Base-by-base conservation (phyloP, 2,797 vertebrate species). In the Chanos chanos region DNA sequence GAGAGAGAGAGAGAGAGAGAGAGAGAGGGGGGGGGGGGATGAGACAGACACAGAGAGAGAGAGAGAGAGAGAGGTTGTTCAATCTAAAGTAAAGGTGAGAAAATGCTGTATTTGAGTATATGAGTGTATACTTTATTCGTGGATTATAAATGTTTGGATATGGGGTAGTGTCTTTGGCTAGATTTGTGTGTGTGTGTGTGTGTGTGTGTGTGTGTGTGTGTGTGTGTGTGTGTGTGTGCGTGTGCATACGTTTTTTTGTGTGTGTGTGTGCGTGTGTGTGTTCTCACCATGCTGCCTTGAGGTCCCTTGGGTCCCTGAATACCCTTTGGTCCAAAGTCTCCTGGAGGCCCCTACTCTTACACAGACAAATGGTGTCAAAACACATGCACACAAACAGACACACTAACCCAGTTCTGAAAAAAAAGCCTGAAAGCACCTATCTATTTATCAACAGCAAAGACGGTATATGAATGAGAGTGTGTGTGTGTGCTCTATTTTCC, bases 301-400 rank as follows among this genome's bases (percentile, higher is more conserved):
- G 94, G 92, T 10, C 96, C 95, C 72, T 91, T 96, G 16, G 94
- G 93, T 61, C 96, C 96, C 70, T 87, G 89, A 71, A 93, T 91
- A 69, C 95, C 96, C 78, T 95, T 96, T 80, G 89, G 92, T 49
- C 96, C 96, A 1, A 89, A 58, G 85, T 97, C 93, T 81, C 96
- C 96, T 2, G 90, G 88, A 64, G 93, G 91, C 1, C 96, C 96
- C 96, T 99, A 59, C 48, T 74, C 69, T 72, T 31, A 67, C 34
- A 41, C 21, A 31, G 8, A 4, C 4, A 28, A 37, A 24, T 25
- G 12, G 13, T 37, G 9, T 28, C 16, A 58, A 45, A 31, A 24
- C 58, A 37, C 52, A 44, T 12, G 31, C n/a, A 50, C 15, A 36
- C 5, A 27, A 21, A 13, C 16, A 37, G 34, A 15, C 48, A 65